Evolutionary conservation across 2,888 invertebrate species (phyloP).

Genomic region (Cantharis flavilabris): DNA sequence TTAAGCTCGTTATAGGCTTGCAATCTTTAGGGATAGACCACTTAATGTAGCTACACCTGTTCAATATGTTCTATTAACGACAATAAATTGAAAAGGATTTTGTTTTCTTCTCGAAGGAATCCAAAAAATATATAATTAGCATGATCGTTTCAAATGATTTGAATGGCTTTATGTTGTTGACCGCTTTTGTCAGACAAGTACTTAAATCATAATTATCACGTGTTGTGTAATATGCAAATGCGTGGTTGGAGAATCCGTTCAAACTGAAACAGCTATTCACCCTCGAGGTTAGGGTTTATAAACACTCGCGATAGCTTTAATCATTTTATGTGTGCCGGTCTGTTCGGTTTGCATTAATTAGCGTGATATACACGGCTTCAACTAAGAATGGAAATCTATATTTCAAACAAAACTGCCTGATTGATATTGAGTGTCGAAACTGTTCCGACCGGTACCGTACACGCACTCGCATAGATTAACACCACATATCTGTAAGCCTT

Average conservation of each 20-base stretch:
- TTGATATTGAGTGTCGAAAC: constrained; percentile 41
- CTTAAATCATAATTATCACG: constrained; percentile 38
- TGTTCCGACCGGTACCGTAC: constrained; percentile 37
- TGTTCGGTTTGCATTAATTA: constrained; percentile 55
- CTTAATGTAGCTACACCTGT: constrained; percentile 12
- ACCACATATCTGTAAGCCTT: constrained; percentile 29
- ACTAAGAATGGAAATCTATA: constrained; percentile 33
- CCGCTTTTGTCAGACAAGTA: constrained; percentile 33
- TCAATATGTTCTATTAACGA: constrained; percentile 7
- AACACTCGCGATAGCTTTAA: constrained; percentile 43
- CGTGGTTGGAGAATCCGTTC: constrained; percentile 24
- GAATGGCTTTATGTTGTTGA: neutral
- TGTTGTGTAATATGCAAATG: constrained; percentile 38
- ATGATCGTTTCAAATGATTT: neutral
- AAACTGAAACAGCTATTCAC: constrained; percentile 34
- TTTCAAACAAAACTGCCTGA: constrained; percentile 44
- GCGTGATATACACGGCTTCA: constrained; percentile 49
- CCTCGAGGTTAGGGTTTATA: constrained; percentile 26
- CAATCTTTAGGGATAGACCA: constrained; percentile 5
- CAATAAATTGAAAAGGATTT: constrained; percentile 1
- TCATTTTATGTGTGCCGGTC: constrained; percentile 48
- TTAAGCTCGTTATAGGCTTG: constrained; percentile 28
- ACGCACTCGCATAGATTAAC: constrained; percentile 51
- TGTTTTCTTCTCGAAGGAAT: neutral
- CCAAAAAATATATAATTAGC: neutral